These are phyloP conservation scores for Argyrosomus japonicus DNA, from an alignment of 2,113 vertebrate genomes.

Conservation along the genomic window DNA sequence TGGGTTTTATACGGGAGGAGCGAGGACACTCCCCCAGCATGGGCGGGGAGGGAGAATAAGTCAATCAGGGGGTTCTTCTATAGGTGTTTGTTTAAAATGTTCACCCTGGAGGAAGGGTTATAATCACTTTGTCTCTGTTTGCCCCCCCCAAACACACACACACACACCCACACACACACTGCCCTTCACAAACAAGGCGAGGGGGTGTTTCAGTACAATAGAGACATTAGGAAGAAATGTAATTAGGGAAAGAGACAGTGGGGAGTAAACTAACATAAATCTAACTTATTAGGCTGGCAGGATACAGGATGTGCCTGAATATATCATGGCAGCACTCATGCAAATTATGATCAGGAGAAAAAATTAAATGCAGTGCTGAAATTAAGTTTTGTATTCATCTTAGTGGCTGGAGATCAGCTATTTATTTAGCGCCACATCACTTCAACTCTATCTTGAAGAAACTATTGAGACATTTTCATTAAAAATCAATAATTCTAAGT, in stretches of 20 bases:
- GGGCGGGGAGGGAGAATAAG: slow-evolving; percentile 57
- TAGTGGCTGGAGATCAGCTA: not conserved
- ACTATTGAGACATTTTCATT: too few species aligned
- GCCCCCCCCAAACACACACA: not conserved
- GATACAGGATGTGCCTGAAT: not conserved
- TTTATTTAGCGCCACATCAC: not conserved
- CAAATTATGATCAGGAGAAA: not conserved
- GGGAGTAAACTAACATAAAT: slow-evolving; percentile 16
- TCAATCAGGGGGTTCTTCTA: slow-evolving; percentile 74
- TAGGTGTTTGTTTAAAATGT: slow-evolving; percentile 83
- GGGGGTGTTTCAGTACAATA: slow-evolving; percentile 38
- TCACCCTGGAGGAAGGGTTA: slow-evolving; percentile 65
- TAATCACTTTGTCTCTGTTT: slow-evolving; percentile 55
- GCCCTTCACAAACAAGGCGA: slow-evolving; percentile 26
- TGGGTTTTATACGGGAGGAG: slow-evolving; percentile 85
- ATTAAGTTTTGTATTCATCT: not conserved
- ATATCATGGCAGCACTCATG: not conserved
- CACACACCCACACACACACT: slow-evolving; percentile 2
- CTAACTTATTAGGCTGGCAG: not conserved
- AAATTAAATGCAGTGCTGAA: not conserved
- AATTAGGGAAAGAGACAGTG: slow-evolving; percentile 35
- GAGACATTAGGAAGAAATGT: slow-evolving; percentile 54
- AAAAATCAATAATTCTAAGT: too few species aligned
- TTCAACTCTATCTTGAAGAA: not conserved
- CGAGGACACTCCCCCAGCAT: slow-evolving; percentile 69